phyloP scores from a whole-genome alignment of 2,113 vertebrate genomes.

The Glaucomys volans region DNA sequence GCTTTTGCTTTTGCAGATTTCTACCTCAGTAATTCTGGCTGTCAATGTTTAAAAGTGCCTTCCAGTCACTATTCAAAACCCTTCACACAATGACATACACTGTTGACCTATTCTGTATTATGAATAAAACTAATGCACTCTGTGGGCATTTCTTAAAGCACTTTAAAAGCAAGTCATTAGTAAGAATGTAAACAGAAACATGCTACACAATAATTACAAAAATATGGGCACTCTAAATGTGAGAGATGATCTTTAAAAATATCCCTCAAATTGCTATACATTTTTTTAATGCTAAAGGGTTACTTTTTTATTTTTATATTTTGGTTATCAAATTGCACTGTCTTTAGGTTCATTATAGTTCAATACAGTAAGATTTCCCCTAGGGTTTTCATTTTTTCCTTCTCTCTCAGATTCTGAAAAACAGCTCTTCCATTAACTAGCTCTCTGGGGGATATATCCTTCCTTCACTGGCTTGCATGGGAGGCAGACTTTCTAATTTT shows the following conservation, averaged over 20 bases:
- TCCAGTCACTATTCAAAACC: conserved; percentile 58
- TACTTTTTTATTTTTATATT: background rate
- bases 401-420: conserved; percentile 63
- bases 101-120: conserved; percentile 56
- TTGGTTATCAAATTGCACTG: background rate
- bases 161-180: conserved; percentile 74
- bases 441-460: conserved; percentile 65
- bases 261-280: background rate
- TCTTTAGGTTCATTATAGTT: conserved; percentile 54
- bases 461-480: conserved; percentile 26
- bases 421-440: conserved; percentile 75
- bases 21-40: conserved; percentile 76
- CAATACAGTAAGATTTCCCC: conserved; percentile 51
- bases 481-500: conserved; percentile 69
- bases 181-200: conserved; percentile 76
- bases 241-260: conserved; percentile 32
- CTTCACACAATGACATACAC: background rate
- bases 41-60: conserved; percentile 59
- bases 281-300: background rate
- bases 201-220: conserved; percentile 50
- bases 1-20: conserved; percentile 76
- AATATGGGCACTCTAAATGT: conserved; percentile 21
- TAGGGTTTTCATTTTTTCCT: conserved; percentile 67
- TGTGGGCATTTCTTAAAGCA: conserved; percentile 70
- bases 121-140: conserved; percentile 49